These are phyloP conservation scores for Leiothrix lutea DNA, from an alignment of 2,113 vertebrate genomes.

Conservation along the genomic window DNA sequence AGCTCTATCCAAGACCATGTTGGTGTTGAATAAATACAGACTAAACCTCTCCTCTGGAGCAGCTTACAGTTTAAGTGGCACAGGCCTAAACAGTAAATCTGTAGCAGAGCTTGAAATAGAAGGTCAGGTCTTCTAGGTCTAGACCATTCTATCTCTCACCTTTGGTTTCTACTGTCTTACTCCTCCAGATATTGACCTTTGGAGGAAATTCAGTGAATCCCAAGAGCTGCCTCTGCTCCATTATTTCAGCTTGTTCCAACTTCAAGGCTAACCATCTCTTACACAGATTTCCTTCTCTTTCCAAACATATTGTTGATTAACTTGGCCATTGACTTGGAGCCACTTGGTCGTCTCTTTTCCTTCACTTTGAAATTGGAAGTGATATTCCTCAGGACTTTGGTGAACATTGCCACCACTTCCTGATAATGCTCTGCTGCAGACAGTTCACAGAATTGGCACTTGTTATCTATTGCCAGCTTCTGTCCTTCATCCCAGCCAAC, in stretches of 20 bases:
- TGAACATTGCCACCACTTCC: constrained; percentile 85
- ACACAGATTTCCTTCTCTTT: constrained; percentile 88
- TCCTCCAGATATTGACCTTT: not conserved
- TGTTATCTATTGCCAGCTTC: constrained; percentile 76
- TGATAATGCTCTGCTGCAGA: constrained; percentile 86
- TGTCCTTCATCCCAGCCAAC: constrained; percentile 84
- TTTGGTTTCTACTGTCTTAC: not conserved
- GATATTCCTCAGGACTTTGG: constrained; percentile 74
- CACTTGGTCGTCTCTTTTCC: constrained; percentile 82
- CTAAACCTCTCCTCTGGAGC: not conserved
- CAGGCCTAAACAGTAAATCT: not conserved
- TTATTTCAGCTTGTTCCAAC: not conserved
- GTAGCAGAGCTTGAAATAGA: not conserved
- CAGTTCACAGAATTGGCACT: constrained; percentile 86
- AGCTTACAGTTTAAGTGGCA: not conserved
- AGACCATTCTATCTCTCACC: not conserved
- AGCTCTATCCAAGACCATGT: not conserved
- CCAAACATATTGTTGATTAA: constrained; percentile 89
- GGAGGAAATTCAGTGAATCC: not conserved
- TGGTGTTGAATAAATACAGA: not conserved
- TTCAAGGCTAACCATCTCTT: not conserved
- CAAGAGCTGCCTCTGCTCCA: not conserved
- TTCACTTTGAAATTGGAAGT: constrained; percentile 74
- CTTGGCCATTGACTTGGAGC: constrained; percentile 87
- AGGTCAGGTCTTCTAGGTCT: not conserved